Evolutionary conservation across 2,113 vertebrate genomes (phyloP).

Genomic region (Xenopus borealis): DNA sequence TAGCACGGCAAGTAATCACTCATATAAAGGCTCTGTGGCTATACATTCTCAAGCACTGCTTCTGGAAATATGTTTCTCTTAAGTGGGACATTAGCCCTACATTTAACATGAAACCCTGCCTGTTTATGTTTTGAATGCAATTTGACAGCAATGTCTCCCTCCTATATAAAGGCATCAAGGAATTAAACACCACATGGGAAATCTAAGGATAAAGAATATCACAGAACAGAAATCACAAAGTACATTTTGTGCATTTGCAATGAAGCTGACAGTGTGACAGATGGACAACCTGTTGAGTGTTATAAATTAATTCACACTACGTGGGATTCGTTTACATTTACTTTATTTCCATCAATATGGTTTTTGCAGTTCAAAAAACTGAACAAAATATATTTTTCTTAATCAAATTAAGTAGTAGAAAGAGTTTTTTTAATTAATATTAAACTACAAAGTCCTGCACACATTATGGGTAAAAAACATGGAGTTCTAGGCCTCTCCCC

Average conservation of each 20-base stretch:
- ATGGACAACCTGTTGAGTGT: conserved; percentile 7
- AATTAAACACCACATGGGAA: background rate
- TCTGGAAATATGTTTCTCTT: too few relatives aligned
- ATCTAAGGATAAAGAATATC: background rate
- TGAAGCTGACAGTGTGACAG: background rate
- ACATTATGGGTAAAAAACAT: too few relatives aligned
- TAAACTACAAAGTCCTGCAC: too few relatives aligned
- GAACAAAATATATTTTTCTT: background rate
- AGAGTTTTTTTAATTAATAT: too few relatives aligned
- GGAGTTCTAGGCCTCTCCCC: too few relatives aligned
- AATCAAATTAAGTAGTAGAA: background rate
- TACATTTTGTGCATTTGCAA: background rate
- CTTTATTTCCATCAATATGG: background rate
- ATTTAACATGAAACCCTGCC: background rate
- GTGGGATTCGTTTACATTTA: conserved; percentile 5
- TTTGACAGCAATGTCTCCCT: background rate
- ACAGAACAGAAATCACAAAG: background rate
- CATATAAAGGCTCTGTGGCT: conserved; percentile 9
- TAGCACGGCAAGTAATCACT: conserved; percentile 20
- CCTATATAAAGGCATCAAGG: background rate
- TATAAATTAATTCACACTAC: background rate
- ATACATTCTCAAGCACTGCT: background rate
- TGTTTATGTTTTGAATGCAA: conserved; percentile 30
- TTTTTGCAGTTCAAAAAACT: background rate
- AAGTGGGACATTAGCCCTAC: too few relatives aligned